phyloP scores from a whole-genome alignment of 2,113 vertebrate genomes.

The Pseudopodoces humilis region DNA sequence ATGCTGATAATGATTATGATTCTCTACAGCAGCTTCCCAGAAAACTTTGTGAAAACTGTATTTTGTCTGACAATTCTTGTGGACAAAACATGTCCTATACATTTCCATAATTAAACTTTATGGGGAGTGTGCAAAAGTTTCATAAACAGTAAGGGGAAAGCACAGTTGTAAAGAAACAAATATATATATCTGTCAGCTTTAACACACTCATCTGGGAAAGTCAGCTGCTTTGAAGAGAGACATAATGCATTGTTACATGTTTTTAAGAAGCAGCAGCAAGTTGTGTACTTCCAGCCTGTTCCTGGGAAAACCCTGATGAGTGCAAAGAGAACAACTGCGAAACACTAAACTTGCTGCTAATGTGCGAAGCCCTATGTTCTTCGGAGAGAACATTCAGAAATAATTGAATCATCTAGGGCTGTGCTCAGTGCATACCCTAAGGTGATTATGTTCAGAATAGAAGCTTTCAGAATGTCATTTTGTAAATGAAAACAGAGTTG shows the following conservation, averaged over 20 bases:
- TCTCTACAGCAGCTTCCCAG: neutral
- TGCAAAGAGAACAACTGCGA: conserved; percentile 34
- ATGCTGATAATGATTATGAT: neutral
- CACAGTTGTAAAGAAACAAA: neutral
- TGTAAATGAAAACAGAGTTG: conserved; percentile 75
- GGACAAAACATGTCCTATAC: neutral
- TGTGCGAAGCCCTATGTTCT: neutral
- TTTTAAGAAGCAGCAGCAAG: conserved; percentile 11
- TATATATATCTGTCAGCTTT: neutral
- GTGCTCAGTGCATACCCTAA: conserved; percentile 59
- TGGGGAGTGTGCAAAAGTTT: neutral
- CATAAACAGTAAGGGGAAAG: neutral
- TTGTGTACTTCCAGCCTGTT: neutral
- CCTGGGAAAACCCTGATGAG: conserved; percentile 29
- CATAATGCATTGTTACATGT: neutral
- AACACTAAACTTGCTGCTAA: conserved; percentile 35
- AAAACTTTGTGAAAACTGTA: neutral
- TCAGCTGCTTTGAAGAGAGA: neutral
- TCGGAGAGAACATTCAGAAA: conserved; percentile 51
- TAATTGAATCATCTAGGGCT: conserved; percentile 71
- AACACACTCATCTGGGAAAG: neutral
- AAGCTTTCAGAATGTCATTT: conserved; percentile 75
- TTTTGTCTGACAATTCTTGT: neutral
- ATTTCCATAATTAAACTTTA: neutral
- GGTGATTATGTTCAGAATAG: conserved; percentile 72